Percentiles rank a stretch among this genome's conserved stretches.
phyloP scores from a whole-genome alignment of 2,888 invertebrate species.

The Tanypteryx hageni region DNA sequence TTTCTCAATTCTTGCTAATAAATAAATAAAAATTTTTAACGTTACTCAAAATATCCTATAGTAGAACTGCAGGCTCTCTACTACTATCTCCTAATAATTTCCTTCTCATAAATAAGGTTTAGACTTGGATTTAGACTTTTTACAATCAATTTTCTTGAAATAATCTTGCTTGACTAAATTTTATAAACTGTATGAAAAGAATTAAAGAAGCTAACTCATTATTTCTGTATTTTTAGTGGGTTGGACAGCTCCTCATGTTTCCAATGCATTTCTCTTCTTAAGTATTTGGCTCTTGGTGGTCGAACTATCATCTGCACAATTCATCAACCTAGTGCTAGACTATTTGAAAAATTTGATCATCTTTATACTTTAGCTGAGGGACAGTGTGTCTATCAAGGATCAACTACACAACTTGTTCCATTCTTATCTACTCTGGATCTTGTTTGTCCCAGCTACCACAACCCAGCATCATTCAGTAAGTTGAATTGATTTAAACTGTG shows the following conservation, averaged over 20 bases:
- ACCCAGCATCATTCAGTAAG: slow-evolving; percentile 94
- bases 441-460: slow-evolving; percentile 96
- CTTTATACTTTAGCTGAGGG: slow-evolving; percentile 96
- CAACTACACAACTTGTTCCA: slow-evolving; percentile 89
- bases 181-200: too few relatives aligned
- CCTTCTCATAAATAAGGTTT: too few relatives aligned
- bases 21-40: too few relatives aligned
- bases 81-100: too few relatives aligned
- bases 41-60: too few relatives aligned
- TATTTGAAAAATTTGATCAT: slow-evolving; percentile 98
- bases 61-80: too few relatives aligned
- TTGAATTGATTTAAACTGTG: slow-evolving; percentile 51
- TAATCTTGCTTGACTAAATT: too few relatives aligned
- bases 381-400: slow-evolving; percentile 96
- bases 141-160: too few relatives aligned
- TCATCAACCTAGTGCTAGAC: slow-evolving; percentile 96
- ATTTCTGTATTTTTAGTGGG: slow-evolving; percentile 80
- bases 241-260: slow-evolving; percentile 97
- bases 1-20: too few relatives aligned
- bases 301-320: slow-evolving; percentile 97
- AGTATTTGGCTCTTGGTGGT: slow-evolving; percentile 92
- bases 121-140: too few relatives aligned
- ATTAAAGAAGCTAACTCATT: too few relatives aligned
- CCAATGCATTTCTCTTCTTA: slow-evolving; percentile 93
- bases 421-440: slow-evolving; percentile 88